A percentile compares a stretch with the other conserved stretches of the same genome.
phyloP scores from a whole-genome alignment of 2,888 invertebrate species.

The Eupithecia insigniata region DNA sequence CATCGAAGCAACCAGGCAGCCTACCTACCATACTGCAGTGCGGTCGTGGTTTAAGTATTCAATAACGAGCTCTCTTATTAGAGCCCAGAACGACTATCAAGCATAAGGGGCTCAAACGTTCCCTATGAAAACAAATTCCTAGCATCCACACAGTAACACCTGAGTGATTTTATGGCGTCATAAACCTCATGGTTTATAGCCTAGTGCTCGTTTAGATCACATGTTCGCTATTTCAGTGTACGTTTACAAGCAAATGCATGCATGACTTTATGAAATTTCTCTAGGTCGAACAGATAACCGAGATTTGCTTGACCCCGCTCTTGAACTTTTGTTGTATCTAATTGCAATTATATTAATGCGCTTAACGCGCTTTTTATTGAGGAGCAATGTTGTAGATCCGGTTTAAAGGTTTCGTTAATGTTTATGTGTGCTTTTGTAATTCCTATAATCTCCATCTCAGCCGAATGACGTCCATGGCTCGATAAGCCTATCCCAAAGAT shows the following conservation, averaged over 20 bases:
- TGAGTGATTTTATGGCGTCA: conserved; percentile 27
- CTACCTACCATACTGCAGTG: neutral
- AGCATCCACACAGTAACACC: neutral
- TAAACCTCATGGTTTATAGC: conserved; percentile 24
- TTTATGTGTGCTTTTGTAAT: conserved; percentile 14
- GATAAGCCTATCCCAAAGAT: neutral
- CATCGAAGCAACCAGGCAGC: neutral
- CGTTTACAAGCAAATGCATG: conserved; percentile 52
- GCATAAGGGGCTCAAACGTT: neutral
- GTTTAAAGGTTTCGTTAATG: conserved; percentile 31
- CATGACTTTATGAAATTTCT: conserved; percentile 64
- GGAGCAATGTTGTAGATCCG: conserved; percentile 28
- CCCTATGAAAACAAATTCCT: neutral
- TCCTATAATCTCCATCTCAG: neutral
- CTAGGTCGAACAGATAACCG: conserved; percentile 65
- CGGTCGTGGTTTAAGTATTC: neutral
- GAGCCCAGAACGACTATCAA: neutral
- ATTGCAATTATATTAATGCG: conserved; percentile 41
- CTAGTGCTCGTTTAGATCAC: conserved; percentile 38
- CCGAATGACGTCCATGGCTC: neutral
- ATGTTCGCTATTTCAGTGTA: conserved; percentile 44
- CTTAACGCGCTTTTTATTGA: conserved; percentile 32
- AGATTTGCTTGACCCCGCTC: conserved; percentile 58
- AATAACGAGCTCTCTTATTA: neutral
- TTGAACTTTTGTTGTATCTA: conserved; percentile 50